Evolutionary conservation across 2,797 vertebrate species (phyloP), one percentile per base, ranked within the genome.

Genomic region (Pangasius djambal): DNA sequence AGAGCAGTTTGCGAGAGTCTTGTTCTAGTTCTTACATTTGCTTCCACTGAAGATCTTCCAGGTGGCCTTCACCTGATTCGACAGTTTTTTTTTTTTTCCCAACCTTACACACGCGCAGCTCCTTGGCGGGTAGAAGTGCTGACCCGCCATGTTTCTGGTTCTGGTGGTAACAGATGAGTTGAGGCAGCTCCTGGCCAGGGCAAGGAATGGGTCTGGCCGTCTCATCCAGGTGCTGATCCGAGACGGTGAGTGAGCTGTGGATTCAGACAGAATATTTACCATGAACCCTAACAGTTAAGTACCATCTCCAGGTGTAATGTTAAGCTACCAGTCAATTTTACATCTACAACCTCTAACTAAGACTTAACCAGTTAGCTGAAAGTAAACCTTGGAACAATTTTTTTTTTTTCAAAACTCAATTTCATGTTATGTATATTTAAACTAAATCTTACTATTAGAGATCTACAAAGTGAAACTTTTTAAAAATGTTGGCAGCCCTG

Each of bases 151-250:
- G 99, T 99, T 99, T 96, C 96, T 99, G 91, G 96, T 98, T 94
- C 97, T 99, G 87, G 89, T 97, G 96, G 98, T 99, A 92, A 99
- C 98, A 1, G 96, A 97, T 74, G 98, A 99, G 93, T 96, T 99
- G 93, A 97, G 97, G 95, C 97, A 98, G 92, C 98, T 99, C 93
- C 97, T 99, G 94, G 97, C 97, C 94, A 97, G 96, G 94, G 99
- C 98, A 2, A 97, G 98, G 90, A 97, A 97, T 9, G 98, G 98
- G 94, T 95, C 96, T 0, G 90, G 98, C 89, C 97, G 98, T 89
- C 97, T 99, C 93, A 97, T 99, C 95, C 98, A 99, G 95, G 97
- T 99, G 89, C 0, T 97, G 96, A 99, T 99, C 65, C 96, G 96
- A 93, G 96, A 99, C 10, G 98, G 99, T 99, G 97, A 99, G 99